phyloP scores from a whole-genome alignment of 2,888 invertebrate species.

The Phaedon cochleariae region DNA sequence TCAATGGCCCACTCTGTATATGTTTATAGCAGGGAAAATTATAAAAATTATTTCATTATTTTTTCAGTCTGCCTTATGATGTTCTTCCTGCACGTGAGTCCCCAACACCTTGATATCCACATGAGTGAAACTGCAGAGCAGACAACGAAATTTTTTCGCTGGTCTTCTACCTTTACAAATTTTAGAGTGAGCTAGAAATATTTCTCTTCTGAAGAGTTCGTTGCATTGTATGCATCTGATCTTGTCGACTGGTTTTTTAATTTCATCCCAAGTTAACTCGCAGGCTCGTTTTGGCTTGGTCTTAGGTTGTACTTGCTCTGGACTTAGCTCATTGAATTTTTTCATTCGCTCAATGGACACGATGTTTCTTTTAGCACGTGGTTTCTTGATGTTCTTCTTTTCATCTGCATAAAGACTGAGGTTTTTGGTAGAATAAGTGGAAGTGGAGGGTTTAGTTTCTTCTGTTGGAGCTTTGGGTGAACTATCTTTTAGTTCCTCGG shows the following conservation, averaged over 20 bases:
- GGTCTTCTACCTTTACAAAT: constrained; percentile 8
- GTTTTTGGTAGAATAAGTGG: background rate
- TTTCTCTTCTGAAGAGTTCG: constrained; percentile 49
- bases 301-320: constrained; percentile 44
- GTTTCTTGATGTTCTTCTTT: constrained; percentile 1
- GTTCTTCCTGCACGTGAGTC: background rate
- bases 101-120: background rate
- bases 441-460: background rate
- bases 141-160: constrained; percentile 10
- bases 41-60: too few species aligned
- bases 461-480: background rate
- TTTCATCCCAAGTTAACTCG: constrained; percentile 44
- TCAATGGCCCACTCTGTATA: too few species aligned
- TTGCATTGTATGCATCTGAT: constrained; percentile 54
- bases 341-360: constrained; percentile 47
- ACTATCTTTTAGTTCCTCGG: background rate
- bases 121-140: constrained; percentile 2
- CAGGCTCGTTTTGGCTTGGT: constrained; percentile 44
- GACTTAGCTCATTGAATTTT: constrained; percentile 53
- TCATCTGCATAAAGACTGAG: background rate
- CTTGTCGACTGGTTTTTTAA: constrained; percentile 53
- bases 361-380: constrained; percentile 8
- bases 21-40: too few species aligned
- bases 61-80: background rate
- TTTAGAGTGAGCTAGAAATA: constrained; percentile 15